Evolutionary conservation across 2,797 vertebrate species (phyloP).

Genomic region (Chelon auratus): DNA sequence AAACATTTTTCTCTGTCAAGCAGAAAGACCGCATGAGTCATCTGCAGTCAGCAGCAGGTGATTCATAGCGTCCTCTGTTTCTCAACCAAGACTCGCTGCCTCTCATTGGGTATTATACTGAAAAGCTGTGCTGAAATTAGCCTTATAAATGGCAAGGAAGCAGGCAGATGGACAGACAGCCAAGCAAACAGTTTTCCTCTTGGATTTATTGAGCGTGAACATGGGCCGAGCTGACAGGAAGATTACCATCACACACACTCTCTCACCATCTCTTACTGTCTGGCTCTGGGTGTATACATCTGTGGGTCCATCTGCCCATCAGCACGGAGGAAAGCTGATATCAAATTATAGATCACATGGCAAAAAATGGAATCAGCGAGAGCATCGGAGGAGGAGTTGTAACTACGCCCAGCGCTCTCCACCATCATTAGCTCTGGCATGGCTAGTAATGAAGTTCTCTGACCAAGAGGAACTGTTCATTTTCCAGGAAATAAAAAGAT

Average conservation of each 20-base stretch:
- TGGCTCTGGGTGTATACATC: conserved; percentile 30
- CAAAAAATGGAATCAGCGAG: background rate
- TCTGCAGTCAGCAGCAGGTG: background rate
- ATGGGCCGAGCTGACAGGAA: conserved; percentile 16
- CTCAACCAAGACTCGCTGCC: background rate
- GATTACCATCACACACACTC: conserved; percentile 27
- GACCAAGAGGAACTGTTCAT: too few species aligned
- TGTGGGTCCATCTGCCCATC: conserved; percentile 53
- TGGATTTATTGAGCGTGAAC: conserved; percentile 21
- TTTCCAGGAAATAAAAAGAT: too few species aligned
- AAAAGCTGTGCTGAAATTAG: background rate
- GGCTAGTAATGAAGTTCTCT: too few species aligned
- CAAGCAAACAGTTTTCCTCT: conserved; percentile 14
- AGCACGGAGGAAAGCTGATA: background rate
- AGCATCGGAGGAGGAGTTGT: background rate
- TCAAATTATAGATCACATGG: conserved; percentile 24
- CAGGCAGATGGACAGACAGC: conserved; percentile 13
- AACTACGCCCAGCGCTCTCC: background rate
- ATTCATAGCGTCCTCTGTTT: background rate
- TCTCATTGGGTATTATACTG: background rate
- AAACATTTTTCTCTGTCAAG: too few species aligned
- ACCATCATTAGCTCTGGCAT: background rate
- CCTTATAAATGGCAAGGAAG: too few species aligned
- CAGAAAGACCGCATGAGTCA: too few species aligned
- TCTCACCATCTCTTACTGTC: background rate